These are phyloP conservation scores for Drosophila limbata DNA, from an alignment of 2,888 invertebrate genomes.

Conservation along the genomic window DNA sequence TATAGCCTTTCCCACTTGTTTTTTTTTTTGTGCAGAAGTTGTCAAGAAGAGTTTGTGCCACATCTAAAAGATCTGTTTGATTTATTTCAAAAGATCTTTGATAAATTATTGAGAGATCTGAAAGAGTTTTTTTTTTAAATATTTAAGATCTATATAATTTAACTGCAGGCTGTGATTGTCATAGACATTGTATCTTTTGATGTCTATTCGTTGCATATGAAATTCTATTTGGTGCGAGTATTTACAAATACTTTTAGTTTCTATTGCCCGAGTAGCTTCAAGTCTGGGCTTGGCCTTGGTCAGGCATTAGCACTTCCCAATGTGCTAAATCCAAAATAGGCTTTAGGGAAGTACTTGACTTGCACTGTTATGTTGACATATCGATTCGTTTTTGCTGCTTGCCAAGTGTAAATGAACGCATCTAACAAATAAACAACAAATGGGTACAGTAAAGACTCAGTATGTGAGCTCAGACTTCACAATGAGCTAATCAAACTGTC, in stretches of 20 bases:
- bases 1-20: too few species aligned
- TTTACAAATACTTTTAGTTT: constrained; percentile 9
- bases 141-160: neutral
- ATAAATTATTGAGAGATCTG: too few species aligned
- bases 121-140: too few species aligned
- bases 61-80: too few species aligned
- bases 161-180: too few species aligned
- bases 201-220: neutral
- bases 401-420: constrained; percentile 37
- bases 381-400: constrained; percentile 4
- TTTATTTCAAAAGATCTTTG: too few species aligned
- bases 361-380: constrained; percentile 32
- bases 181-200: neutral
- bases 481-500: constrained; percentile 34
- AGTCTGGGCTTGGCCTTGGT: constrained; percentile 29
- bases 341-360: constrained; percentile 55
- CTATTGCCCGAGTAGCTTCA: neutral
- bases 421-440: constrained; percentile 32
- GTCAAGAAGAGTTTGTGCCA: too few species aligned
- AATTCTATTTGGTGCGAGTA: neutral
- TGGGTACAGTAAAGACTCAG: constrained; percentile 16
- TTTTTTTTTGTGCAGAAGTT: too few species aligned
- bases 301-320: constrained; percentile 52
- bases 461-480: constrained; percentile 8
- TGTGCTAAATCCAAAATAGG: constrained; percentile 40